These are phyloP conservation scores for Neosilurus hyrtlii DNA, from an alignment of 2,797 vertebrate genomes.

Conservation along the genomic window DNA sequence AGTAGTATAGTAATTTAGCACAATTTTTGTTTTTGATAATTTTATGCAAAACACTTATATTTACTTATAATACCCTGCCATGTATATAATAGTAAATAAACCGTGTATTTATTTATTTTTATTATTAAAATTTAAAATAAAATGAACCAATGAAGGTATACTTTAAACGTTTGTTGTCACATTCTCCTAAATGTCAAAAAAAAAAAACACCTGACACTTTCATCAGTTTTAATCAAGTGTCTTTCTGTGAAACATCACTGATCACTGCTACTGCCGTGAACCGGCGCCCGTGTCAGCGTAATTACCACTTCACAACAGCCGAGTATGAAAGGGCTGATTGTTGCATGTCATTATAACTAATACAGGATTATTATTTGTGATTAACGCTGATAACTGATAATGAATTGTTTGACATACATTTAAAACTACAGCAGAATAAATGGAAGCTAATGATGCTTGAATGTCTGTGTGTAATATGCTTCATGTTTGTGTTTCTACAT, in stretches of 20 bases:
- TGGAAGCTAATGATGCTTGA: neutral
- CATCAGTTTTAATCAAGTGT: neutral
- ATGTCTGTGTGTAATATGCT: neutral
- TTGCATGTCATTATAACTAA: conserved; percentile 31
- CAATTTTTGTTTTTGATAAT: too few relatives aligned
- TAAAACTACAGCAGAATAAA: conserved; percentile 20
- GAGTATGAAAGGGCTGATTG: conserved; percentile 15
- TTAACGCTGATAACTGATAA: conserved; percentile 20
- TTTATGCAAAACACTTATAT: too few relatives aligned
- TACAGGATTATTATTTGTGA: conserved; percentile 27
- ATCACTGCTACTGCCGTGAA: neutral
- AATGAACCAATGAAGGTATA: too few relatives aligned
- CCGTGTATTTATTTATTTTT: too few relatives aligned
- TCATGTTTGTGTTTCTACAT: neutral
- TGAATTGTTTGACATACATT: neutral
- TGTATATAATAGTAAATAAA: too few relatives aligned
- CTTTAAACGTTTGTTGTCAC: too few relatives aligned
- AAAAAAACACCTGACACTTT: conserved; percentile 1
- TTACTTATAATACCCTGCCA: too few relatives aligned
- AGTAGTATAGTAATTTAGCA: too few relatives aligned
- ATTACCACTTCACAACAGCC: conserved; percentile 19
- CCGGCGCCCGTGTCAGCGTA: neutral
- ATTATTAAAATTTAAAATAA: too few relatives aligned
- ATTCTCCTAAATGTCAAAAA: too few relatives aligned
- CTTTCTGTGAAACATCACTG: neutral